phyloP scores from a whole-genome alignment of 2,113 vertebrate species.

The Centropus unirufus region DNA sequence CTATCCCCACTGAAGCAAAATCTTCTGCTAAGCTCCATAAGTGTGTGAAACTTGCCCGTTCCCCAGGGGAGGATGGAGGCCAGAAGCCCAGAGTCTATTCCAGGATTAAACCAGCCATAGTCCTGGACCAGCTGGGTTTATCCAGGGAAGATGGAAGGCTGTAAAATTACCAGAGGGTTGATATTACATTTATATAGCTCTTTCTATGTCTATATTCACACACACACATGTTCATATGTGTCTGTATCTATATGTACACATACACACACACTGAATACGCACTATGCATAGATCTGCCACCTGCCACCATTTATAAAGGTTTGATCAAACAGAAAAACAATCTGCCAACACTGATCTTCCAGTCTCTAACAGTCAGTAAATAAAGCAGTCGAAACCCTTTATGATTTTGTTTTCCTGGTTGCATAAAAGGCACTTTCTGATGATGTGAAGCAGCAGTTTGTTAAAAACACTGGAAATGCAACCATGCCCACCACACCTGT shows the following conservation, averaged over 20 bases:
- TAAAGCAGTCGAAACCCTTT: background rate
- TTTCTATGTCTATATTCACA: background rate
- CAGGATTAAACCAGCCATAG: background rate
- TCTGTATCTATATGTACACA: background rate
- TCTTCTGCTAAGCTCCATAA: background rate
- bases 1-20: background rate
- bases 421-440: slow-evolving; percentile 69
- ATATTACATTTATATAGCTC: background rate
- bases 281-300: background rate
- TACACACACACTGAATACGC: background rate
- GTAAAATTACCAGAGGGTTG: background rate
- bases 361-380: background rate
- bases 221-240: background rate
- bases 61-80: background rate
- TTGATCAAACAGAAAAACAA: slow-evolving; percentile 8
- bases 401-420: background rate
- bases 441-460: slow-evolving; percentile 41
- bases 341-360: background rate
- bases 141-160: background rate
- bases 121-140: background rate
- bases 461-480: background rate
- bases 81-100: background rate
- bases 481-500: background rate
- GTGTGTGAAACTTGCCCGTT: background rate
- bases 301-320: background rate